A percentile compares a stretch with the other conserved stretches of the same genome.
Conservation (phyloP, 2,113 vertebrate species). For the Illadopsis cleaveri region DNA sequence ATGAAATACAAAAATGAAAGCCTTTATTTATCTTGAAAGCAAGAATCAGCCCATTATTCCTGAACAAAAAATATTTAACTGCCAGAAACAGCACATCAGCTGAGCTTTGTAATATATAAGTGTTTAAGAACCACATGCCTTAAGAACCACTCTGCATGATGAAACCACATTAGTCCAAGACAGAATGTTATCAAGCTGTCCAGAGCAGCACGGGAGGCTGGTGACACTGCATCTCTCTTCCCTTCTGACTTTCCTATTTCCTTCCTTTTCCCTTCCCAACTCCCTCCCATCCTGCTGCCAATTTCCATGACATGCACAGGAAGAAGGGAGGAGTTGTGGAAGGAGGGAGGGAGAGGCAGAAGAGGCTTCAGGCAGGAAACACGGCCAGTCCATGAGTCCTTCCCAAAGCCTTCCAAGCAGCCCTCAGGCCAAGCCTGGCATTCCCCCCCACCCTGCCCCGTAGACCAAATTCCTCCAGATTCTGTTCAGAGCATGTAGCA, state of each 20-base stretch:
- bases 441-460: background rate
- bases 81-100: background rate
- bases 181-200: background rate
- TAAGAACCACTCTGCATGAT: background rate
- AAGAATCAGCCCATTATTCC: background rate
- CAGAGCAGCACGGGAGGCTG: background rate
- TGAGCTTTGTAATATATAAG: background rate
- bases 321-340: background rate
- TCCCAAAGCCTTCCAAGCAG: background rate
- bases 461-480: background rate
- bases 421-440: too few relatives aligned
- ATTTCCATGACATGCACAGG: background rate
- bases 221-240: background rate
- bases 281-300: background rate
- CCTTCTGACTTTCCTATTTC: background rate
- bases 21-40: background rate
- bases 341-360: background rate
- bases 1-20: background rate
- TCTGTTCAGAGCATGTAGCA: background rate
- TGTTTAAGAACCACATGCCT: fast-evolving
- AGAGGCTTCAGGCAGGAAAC: background rate
- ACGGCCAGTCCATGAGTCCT: background rate
- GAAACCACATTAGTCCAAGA: background rate
- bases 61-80: background rate
- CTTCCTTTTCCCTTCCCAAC: background rate